phyloP scores from a whole-genome alignment of 2,113 vertebrate species.

The Promerops cafer region DNA sequence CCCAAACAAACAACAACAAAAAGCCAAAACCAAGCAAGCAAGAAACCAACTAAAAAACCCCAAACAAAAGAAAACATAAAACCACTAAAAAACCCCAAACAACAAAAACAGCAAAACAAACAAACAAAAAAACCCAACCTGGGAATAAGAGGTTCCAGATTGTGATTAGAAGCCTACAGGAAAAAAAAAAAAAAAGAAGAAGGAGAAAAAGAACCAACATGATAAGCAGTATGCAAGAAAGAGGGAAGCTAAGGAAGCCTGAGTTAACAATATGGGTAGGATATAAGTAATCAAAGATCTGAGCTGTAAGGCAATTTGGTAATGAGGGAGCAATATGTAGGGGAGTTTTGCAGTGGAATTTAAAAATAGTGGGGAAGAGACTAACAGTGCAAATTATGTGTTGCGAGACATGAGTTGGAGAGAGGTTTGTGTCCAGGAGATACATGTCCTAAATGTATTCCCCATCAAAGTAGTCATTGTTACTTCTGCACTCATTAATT shows the following conservation, averaged over 20 bases:
- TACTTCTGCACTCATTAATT: background rate
- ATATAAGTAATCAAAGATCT: background rate
- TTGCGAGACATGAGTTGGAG: fast-evolving
- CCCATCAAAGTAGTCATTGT: background rate
- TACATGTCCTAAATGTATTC: background rate
- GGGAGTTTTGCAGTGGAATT: background rate
- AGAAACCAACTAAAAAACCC: fast-evolving
- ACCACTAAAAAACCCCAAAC: background rate
- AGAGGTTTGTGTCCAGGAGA: background rate
- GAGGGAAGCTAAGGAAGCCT: background rate
- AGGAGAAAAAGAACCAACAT: fast-evolving
- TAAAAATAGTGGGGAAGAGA: background rate
- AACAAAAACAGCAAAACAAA: no score
- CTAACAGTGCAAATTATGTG: background rate
- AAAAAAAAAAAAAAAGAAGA: fast-evolving
- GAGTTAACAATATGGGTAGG: background rate
- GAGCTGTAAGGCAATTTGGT: background rate
- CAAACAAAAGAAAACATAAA: background rate
- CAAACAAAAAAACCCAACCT: no score
- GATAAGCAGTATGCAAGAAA: background rate
- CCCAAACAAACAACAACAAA: no score
- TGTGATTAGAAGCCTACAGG: background rate
- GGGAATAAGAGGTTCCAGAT: background rate
- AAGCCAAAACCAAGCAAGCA: background rate
- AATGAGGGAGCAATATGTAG: background rate